phyloP scores from a whole-genome alignment of 2,888 invertebrate species.

The Meliscaeva auricollis region DNA sequence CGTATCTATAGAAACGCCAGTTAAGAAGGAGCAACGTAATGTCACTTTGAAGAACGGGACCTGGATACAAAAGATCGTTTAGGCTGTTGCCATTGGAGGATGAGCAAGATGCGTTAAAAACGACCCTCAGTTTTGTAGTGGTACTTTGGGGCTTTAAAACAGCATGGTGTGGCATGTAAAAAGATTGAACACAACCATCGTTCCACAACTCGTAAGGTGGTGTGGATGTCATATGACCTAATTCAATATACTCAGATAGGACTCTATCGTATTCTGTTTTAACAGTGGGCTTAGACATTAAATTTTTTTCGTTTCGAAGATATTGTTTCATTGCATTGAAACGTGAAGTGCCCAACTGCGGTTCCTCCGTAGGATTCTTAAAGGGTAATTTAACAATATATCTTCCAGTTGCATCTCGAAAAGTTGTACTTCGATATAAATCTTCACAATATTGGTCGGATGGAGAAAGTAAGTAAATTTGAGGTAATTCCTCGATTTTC shows the following conservation, averaged over 20 bases:
- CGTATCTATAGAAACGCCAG: constrained; percentile 9
- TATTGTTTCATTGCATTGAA: neutral
- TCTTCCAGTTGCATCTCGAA: neutral
- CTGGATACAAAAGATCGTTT: constrained; percentile 6
- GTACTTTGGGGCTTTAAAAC: constrained; percentile 11
- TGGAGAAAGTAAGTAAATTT: neutral
- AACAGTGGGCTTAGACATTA: neutral
- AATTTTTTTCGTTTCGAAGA: neutral
- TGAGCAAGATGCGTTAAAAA: neutral
- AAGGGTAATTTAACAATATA: constrained; percentile 13
- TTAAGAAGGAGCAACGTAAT: constrained; percentile 11
- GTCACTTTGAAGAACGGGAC: constrained; percentile 12
- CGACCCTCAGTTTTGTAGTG: constrained; percentile 5
- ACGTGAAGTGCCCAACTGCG: neutral
- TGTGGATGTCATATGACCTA: constrained; percentile 1
- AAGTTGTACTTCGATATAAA: neutral
- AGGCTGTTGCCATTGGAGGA: neutral
- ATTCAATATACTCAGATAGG: constrained; percentile 2
- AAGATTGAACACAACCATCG: neutral
- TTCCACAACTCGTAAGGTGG: neutral
- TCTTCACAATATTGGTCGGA: constrained; percentile 10
- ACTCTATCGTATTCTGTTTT: constrained; percentile 8
- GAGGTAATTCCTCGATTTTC: constrained; percentile 13
- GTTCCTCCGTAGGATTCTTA: neutral
- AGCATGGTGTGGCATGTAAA: constrained; percentile 7